A percentile compares a stretch with the other conserved stretches of the same genome.
Evolutionary conservation across 1,140 invertebrate genomes (phyloP).

Genomic region (Drosophila littoralis): DNA sequence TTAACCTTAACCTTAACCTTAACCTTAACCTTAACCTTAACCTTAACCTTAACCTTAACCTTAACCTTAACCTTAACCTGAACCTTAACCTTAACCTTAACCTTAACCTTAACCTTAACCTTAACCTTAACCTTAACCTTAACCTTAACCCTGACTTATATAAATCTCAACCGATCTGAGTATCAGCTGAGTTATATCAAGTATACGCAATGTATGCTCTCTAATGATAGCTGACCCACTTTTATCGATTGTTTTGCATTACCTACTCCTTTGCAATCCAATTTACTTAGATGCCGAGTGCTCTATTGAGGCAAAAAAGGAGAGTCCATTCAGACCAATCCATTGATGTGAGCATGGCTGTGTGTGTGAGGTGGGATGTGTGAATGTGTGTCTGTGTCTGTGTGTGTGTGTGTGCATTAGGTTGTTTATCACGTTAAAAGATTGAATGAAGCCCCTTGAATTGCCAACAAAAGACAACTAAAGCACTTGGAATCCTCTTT

Average conservation of each 20-base stretch:
- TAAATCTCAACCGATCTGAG: too few species aligned
- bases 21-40: too few species aligned
- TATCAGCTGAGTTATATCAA: too few species aligned
- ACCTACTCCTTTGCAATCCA: conserved; percentile 59
- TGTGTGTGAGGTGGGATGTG: background rate
- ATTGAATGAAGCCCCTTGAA: conserved; percentile 59
- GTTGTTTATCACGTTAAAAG: conserved; percentile 77
- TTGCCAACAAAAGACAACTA: conserved; percentile 62
- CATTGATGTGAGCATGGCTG: conserved; percentile 1
- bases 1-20: too few species aligned
- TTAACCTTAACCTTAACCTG: too few species aligned
- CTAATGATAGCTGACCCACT: background rate
- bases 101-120: too few species aligned
- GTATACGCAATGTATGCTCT: background rate
- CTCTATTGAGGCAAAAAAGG: conserved; percentile 21
- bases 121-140: too few species aligned
- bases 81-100: too few species aligned
- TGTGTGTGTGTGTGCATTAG: conserved; percentile 65
- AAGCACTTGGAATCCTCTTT: conserved; percentile 37
- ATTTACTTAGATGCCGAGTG: conserved; percentile 61
- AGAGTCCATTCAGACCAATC: background rate
- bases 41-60: too few species aligned
- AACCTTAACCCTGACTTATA: too few species aligned
- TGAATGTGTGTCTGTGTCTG: conserved; percentile 8
- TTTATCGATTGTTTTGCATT: conserved; percentile 21